A percentile compares a stretch with the other conserved stretches of the same genome.
phyloP scores from a whole-genome alignment of 2,888 invertebrate genomes.

The Orthosia gracilis region DNA sequence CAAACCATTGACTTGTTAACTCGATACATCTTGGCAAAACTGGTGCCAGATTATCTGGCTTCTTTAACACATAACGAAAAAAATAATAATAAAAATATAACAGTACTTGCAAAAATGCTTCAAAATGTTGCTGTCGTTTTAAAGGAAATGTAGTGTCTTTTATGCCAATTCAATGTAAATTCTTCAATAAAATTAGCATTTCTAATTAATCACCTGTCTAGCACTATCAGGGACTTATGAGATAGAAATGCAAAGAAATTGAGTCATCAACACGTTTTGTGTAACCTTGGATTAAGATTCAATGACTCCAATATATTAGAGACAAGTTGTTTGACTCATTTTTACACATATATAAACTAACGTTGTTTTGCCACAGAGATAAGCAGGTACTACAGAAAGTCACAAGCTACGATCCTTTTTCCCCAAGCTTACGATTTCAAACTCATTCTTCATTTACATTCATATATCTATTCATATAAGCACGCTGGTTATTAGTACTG shows the following conservation, averaged over 20 bases:
- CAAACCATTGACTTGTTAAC: background rate
- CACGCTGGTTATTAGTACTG: too few species aligned
- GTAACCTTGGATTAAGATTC: conserved; percentile 30
- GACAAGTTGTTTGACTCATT: background rate
- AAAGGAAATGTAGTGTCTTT: background rate
- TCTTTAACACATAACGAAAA: background rate
- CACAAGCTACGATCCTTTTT: too few species aligned
- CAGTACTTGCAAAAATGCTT: background rate
- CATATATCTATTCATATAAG: too few species aligned
- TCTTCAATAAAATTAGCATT: conserved; percentile 35
- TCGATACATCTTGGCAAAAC: background rate
- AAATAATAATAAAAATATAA: background rate
- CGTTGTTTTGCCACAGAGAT: too few species aligned
- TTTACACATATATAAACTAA: too few species aligned
- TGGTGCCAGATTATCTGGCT: background rate
- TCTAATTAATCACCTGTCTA: conserved; percentile 19
- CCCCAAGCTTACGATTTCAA: too few species aligned
- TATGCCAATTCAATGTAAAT: conserved; percentile 17
- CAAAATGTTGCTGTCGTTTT: background rate
- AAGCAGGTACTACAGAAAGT: too few species aligned
- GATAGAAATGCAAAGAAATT: conserved; percentile 42
- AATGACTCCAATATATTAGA: conserved; percentile 15
- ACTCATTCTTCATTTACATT: too few species aligned
- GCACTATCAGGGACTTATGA: conserved; percentile 25
- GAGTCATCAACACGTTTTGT: conserved; percentile 21